Percentiles rank a stretch among this genome's conserved stretches.
Evolutionary conservation across 2,113 vertebrate genomes (phyloP).

Genomic region (Anhinga anhinga): DNA sequence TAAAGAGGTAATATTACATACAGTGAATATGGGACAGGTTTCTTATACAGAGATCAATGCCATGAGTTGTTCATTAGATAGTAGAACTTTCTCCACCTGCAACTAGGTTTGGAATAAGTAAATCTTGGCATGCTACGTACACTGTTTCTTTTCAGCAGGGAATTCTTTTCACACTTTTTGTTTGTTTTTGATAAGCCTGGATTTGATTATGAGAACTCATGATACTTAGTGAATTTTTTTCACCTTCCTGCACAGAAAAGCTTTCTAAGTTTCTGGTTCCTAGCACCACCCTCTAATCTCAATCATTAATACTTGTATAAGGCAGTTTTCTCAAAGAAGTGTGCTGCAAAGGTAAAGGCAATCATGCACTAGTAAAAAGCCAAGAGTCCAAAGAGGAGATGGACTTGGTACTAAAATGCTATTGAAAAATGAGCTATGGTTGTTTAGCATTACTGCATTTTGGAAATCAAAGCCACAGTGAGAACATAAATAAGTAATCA

Average conservation of each 20-base stretch:
- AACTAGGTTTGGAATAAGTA: not conserved
- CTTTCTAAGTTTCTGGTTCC: not conserved
- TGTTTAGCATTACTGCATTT: not conserved
- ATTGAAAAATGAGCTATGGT: not conserved
- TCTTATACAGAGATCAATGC: not conserved
- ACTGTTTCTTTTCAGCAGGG: not conserved
- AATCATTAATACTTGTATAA: not conserved
- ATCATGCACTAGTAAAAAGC: not conserved
- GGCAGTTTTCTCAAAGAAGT: not conserved
- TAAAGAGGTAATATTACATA: not conserved
- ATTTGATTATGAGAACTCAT: not conserved
- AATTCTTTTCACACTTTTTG: not conserved
- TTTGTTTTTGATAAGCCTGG: not conserved
- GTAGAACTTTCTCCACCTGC: not conserved
- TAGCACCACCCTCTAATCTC: not conserved
- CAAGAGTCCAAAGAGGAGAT: not conserved
- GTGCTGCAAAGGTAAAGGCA: not conserved
- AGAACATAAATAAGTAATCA: not conserved
- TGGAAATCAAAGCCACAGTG: not conserved
- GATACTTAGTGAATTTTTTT: not conserved
- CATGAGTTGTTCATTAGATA: not conserved
- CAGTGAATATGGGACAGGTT: not conserved
- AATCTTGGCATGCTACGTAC: not conserved
- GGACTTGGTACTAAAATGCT: not conserved
- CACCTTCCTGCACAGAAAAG: not conserved